phyloP scores from a whole-genome alignment of 2,113 vertebrate genomes.

The Gracilinanus agilis region DNA sequence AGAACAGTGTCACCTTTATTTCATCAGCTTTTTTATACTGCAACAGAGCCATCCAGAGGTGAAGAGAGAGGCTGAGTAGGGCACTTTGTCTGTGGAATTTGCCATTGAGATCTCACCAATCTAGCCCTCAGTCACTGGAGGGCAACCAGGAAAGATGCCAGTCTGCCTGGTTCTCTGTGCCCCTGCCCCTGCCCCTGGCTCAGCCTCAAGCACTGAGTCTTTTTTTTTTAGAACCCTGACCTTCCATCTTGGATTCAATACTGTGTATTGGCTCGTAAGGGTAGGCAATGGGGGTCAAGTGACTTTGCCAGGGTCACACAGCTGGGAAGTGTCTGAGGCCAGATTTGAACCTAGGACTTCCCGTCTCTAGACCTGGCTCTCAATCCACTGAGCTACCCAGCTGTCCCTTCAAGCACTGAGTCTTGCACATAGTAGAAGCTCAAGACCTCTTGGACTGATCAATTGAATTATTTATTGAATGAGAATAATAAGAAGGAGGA shows the following conservation, averaged over 20 bases:
- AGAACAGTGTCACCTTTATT: conserved; percentile 48
- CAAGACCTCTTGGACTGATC: background rate
- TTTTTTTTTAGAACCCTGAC: no score
- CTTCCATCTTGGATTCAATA: no score
- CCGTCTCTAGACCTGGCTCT: no score
- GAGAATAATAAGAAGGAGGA: no score
- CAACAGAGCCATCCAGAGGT: background rate
- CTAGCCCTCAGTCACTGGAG: background rate
- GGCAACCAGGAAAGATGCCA: background rate
- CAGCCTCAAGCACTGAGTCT: background rate
- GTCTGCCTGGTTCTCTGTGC: background rate
- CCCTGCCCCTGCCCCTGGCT: background rate
- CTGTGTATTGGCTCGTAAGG: no score
- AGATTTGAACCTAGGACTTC: no score
- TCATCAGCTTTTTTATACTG: background rate
- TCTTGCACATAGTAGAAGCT: background rate
- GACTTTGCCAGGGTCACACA: no score
- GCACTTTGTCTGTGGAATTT: background rate
- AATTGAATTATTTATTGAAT: background rate
- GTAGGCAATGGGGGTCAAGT: no score
- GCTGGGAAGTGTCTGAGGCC: no score
- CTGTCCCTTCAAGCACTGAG: background rate
- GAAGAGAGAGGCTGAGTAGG: background rate
- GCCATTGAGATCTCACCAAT: background rate
- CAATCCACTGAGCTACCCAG: no score